phyloP scores from a whole-genome alignment of 37 sponge, comb jelly and placozoan genomes.

The Oscarella lobularis region DNA sequence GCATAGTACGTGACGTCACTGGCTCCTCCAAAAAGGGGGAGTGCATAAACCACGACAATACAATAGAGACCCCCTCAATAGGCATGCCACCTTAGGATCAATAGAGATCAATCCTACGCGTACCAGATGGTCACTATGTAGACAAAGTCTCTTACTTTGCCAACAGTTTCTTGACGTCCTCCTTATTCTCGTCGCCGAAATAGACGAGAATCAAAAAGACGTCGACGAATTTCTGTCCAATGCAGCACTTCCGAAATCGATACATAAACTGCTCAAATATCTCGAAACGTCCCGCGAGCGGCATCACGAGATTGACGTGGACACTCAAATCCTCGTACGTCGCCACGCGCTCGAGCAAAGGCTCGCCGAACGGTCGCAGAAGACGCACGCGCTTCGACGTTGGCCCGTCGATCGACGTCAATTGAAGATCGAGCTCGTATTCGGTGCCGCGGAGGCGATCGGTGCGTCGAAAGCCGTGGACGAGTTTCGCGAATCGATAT shows the following conservation, averaged over 20 bases:
- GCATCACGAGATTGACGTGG: background rate
- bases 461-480: background rate
- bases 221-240: background rate
- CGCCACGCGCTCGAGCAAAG: background rate
- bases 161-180: background rate
- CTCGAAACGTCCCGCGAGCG: background rate
- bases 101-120: too few species aligned
- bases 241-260: background rate
- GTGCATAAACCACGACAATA: too few species aligned
- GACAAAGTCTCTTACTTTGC: conserved; percentile 1
- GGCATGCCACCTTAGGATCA: too few species aligned
- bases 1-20: too few species aligned
- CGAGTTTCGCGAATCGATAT: background rate
- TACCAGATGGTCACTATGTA: too few species aligned
- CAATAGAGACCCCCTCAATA: too few species aligned
- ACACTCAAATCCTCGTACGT: background rate
- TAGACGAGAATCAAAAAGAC: background rate
- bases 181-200: background rate
- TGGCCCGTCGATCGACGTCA: background rate
- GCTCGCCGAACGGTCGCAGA: background rate
- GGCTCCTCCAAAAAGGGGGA: too few species aligned
- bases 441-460: background rate
- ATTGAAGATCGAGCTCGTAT: background rate
- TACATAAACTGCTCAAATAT: background rate
- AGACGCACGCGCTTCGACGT: background rate